Conservation (phyloP, 37 sponge, comb jelly and placozoan species). For the Oscarella lobularis region DNA sequence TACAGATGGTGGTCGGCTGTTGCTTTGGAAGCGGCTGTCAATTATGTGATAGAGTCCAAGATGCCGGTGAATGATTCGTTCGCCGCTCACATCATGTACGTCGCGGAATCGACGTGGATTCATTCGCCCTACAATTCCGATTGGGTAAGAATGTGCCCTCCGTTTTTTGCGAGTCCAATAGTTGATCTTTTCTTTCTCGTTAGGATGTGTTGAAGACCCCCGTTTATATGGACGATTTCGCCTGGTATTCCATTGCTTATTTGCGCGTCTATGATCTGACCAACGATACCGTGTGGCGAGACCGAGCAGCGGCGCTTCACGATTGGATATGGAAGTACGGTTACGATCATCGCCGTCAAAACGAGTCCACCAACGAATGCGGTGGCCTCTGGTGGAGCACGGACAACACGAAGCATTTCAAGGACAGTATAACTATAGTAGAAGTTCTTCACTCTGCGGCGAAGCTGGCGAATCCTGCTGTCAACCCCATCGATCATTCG, state of each 20-base stretch:
- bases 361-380: neutral
- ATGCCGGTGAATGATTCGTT: neutral
- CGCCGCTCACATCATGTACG: neutral
- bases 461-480: slow-evolving; percentile 8
- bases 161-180: too few relatives aligned
- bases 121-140: slow-evolving; percentile 17
- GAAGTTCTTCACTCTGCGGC: slow-evolving; percentile 14
- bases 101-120: neutral
- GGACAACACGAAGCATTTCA: slow-evolving; percentile 3
- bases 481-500: neutral
- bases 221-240: slow-evolving; percentile 12
- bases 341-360: neutral
- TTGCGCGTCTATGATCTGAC: slow-evolving; percentile 11
- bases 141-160: slow-evolving; percentile 10
- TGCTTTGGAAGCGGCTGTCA: slow-evolving; percentile 6
- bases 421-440: slow-evolving; percentile 16
- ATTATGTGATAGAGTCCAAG: neutral
- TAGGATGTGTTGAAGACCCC: neutral
- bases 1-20: slow-evolving; percentile 18
- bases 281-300: neutral
- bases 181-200: too few relatives aligned
- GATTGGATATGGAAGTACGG: slow-evolving; percentile 14
- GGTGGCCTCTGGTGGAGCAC: slow-evolving; percentile 31
- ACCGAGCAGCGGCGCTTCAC: neutral
- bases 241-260: slow-evolving; percentile 15